Conservation (phyloP, 2,888 invertebrate genomes). For the Leptopilina syphax region DNA sequence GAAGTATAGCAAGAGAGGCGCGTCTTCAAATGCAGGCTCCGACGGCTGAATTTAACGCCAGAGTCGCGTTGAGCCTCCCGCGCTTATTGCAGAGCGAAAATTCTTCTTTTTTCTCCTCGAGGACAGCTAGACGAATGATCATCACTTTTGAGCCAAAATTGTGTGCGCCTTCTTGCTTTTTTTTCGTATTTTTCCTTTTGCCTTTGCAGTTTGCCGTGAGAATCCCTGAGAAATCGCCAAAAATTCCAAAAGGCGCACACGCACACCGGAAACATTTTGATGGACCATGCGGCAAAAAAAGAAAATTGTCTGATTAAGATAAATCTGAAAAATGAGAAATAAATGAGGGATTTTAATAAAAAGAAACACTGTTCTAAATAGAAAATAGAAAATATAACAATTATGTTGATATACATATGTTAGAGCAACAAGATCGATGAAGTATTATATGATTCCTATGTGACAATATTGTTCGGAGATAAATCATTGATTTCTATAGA, state of each 20-base stretch:
- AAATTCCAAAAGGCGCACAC: slow-evolving; percentile 1
- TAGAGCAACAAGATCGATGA: slow-evolving; percentile 33
- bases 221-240: slow-evolving; percentile 31
- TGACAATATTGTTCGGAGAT: slow-evolving; percentile 26
- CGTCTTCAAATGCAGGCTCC: slow-evolving; percentile 57
- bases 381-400: neutral
- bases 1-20: no score
- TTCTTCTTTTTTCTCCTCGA: slow-evolving; percentile 53
- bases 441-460: slow-evolving; percentile 15
- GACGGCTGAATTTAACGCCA: slow-evolving; percentile 69
- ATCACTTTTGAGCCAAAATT: no score
- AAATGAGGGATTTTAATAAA: no score
- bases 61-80: slow-evolving; percentile 53
- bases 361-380: neutral
- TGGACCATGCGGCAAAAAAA: neutral
- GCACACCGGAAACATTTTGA: neutral
- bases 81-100: slow-evolving; percentile 46
- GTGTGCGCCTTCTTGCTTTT: neutral
- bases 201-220: slow-evolving; percentile 11
- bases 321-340: neutral
- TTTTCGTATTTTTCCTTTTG: slow-evolving; percentile 21
- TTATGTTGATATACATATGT: neutral
- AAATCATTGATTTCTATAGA: slow-evolving; percentile 33
- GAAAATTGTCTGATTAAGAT: neutral
- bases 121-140: slow-evolving; percentile 33